Conservation (phyloP, 2,888 invertebrate genomes). For the Deilephila elpenor region DNA sequence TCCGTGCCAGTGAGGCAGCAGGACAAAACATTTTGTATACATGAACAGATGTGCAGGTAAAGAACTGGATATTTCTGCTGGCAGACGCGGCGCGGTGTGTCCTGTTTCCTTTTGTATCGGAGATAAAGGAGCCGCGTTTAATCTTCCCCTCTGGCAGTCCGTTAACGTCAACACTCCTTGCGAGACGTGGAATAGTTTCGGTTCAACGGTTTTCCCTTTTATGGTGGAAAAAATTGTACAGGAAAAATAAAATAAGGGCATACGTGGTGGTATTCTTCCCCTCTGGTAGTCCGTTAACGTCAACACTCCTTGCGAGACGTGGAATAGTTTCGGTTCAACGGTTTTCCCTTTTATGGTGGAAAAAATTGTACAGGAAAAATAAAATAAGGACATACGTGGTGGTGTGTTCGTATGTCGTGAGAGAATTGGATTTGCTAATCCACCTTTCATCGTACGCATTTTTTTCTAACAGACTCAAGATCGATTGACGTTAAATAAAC, state of each 20-base stretch:
- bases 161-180: slow-evolving; percentile 48
- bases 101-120: slow-evolving; percentile 42
- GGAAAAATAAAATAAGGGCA: no score
- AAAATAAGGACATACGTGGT: no score
- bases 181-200: slow-evolving; percentile 47
- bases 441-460: no score
- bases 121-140: slow-evolving; percentile 52
- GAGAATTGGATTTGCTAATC: no score
- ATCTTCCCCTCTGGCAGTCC: slow-evolving; percentile 52
- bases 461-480: no score
- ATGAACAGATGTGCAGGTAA: slow-evolving; percentile 19
- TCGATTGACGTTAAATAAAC: no score
- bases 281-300: slow-evolving; percentile 50
- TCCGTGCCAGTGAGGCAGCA: background rate
- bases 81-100: slow-evolving; percentile 13
- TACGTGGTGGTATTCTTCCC: slow-evolving; percentile 48
- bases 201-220: slow-evolving; percentile 40
- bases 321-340: slow-evolving; percentile 49
- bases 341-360: slow-evolving; percentile 25
- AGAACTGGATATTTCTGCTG: slow-evolving; percentile 26
- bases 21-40: slow-evolving; percentile 17
- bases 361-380: background rate
- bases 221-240: background rate
- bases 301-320: slow-evolving; percentile 44
- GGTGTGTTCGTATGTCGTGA: no score